Evolutionary conservation across 2,888 invertebrate species (phyloP).

Genomic region (Ommatoiulus sabulosus): DNA sequence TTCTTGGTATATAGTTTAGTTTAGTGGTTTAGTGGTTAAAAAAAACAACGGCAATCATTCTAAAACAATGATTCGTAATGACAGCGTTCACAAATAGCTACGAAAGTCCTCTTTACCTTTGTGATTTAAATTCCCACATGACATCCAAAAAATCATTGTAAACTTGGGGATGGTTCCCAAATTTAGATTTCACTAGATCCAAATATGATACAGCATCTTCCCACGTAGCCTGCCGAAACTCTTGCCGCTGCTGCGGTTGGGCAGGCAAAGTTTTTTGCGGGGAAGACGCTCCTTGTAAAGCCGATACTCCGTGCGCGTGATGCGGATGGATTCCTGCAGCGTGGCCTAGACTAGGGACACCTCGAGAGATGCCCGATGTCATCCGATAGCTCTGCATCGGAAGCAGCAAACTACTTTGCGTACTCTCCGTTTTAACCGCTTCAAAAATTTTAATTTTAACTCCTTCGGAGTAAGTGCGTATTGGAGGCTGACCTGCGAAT

Average conservation of each 20-base stretch:
- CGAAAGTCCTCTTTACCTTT: too few relatives aligned
- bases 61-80: too few relatives aligned
- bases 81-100: too few relatives aligned
- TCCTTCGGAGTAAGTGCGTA: slow-evolving; percentile 58
- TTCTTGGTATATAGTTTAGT: too few relatives aligned
- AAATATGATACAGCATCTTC: slow-evolving; percentile 97
- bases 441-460: too few relatives aligned
- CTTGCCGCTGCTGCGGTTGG: slow-evolving; percentile 69
- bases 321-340: slow-evolving; percentile 53
- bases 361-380: slow-evolving; percentile 57
- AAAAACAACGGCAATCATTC: too few relatives aligned
- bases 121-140: slow-evolving; percentile 99
- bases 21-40: too few relatives aligned
- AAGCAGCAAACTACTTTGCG: slow-evolving; percentile 70
- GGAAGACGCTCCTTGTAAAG: slow-evolving; percentile 53
- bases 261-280: neutral
- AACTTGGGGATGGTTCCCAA: slow-evolving; percentile 93
- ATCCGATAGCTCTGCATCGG: slow-evolving; percentile 62
- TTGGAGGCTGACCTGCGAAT: slow-evolving; percentile 56
- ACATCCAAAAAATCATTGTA: slow-evolving; percentile 99
- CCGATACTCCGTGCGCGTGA: slow-evolving; percentile 55
- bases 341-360: slow-evolving; percentile 57
- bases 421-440: slow-evolving; percentile 61
- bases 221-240: slow-evolving; percentile 93
- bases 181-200: slow-evolving; percentile 93